Percentiles rank a stretch among this genome's conserved stretches.
phyloP scores from a whole-genome alignment of 1,140 invertebrate genomes.

The Eriocheir sinensis region DNA sequence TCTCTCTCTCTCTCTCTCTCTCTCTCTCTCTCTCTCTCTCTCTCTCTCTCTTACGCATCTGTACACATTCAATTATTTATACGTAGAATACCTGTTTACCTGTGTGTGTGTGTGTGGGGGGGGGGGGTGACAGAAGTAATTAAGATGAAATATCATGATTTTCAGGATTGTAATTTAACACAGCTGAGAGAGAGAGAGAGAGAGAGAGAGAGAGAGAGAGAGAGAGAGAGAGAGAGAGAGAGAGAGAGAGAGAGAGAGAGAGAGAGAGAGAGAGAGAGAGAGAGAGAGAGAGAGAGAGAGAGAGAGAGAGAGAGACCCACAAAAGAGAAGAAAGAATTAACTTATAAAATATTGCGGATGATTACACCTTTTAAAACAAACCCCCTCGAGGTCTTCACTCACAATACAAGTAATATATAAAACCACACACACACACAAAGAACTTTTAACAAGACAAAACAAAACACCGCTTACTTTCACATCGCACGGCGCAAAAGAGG shows the following conservation, averaged over 20 bases:
- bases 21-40: conserved; percentile 10
- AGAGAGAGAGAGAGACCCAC: too few species aligned
- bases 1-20: conserved; percentile 22
- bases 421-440: neutral
- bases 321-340: neutral
- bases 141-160: neutral
- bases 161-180: neutral
- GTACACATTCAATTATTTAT: too few species aligned
- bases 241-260: conserved; percentile 22
- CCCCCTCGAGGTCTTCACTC: neutral
- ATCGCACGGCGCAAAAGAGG: too few species aligned
- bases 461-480: too few species aligned
- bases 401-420: neutral
- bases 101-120: neutral
- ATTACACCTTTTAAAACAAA: neutral
- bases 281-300: neutral
- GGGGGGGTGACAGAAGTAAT: neutral
- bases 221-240: conserved; percentile 11
- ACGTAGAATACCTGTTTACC: too few species aligned
- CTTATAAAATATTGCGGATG: neutral
- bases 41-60: neutral
- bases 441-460: neutral
- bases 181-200: neutral
- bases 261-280: neutral
- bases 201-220: conserved; percentile 4